Conservation (phyloP, 2,888 invertebrate genomes). For the Ennomos quercinarius region DNA sequence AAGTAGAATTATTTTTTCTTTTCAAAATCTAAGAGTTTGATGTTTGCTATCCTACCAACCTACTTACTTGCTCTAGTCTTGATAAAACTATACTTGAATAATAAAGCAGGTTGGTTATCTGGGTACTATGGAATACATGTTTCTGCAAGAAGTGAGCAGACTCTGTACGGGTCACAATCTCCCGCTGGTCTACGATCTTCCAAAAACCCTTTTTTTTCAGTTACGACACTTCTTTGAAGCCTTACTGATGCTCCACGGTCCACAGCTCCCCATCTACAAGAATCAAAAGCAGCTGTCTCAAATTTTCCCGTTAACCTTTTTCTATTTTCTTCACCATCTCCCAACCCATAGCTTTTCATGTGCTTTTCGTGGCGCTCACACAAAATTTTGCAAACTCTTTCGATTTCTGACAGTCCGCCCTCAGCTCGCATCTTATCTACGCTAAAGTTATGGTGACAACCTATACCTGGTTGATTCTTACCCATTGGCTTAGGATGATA, state of each 20-base stretch:
- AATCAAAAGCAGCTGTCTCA: conserved; percentile 97
- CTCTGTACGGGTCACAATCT: conserved; percentile 94
- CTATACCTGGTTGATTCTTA: conserved; percentile 94
- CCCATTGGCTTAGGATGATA: conserved; percentile 91
- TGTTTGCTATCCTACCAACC: no score
- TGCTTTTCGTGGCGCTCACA: conserved; percentile 85
- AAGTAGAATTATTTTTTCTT: no score
- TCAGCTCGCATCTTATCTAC: conserved; percentile 92
- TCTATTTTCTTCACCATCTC: conserved; percentile 96
- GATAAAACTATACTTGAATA: no score
- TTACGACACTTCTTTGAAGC: conserved; percentile 94
- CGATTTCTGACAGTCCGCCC: conserved; percentile 90
- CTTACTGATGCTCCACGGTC: conserved; percentile 97
- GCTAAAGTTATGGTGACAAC: conserved; percentile 96
- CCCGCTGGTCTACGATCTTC: conserved; percentile 97
- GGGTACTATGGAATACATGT: conserved; percentile 45
- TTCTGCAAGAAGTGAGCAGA: conserved; percentile 79
- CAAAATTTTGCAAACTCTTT: conserved; percentile 93
- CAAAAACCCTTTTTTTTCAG: conserved; percentile 95
- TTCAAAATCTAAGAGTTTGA: no score
- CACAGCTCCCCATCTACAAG: conserved; percentile 94
- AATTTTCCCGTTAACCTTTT: conserved; percentile 96
- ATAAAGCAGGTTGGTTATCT: no score
- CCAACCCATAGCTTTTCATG: conserved; percentile 95
- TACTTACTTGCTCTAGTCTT: no score